These are phyloP conservation scores for Tipula helvola DNA, from an alignment of 2,888 invertebrate genomes.

Conservation along the genomic window DNA sequence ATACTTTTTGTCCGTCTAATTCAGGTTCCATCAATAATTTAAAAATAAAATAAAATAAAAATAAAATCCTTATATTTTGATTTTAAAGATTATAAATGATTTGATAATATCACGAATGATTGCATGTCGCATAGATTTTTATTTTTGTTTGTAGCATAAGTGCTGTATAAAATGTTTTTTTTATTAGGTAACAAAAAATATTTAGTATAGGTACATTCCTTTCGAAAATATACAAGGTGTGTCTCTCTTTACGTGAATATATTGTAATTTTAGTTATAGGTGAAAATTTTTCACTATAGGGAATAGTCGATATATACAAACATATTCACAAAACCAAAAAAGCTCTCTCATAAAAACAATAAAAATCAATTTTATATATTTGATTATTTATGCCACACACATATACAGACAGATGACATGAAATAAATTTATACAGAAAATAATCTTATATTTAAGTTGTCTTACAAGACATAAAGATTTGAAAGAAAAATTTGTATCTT, in stretches of 20 bases:
- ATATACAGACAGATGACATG: not conserved
- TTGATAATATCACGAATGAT: slow-evolving; percentile 14
- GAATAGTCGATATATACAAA: not conserved
- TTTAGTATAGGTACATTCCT: not conserved
- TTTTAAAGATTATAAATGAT: slow-evolving; percentile 10
- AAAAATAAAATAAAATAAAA: not conserved
- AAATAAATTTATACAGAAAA: not conserved
- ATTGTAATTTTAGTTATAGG: not conserved
- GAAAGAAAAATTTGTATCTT: not conserved
- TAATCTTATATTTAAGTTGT: not conserved
- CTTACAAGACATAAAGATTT: not conserved
- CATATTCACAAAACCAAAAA: not conserved
- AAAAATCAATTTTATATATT: not conserved
- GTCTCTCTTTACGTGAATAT: not conserved
- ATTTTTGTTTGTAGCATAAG: not conserved
- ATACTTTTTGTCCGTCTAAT: not conserved
- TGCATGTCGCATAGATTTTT: slow-evolving; percentile 12
- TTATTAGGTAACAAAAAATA: not conserved
- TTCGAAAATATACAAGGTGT: not conserved
- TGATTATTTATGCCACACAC: not conserved
- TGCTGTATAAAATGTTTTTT: not conserved
- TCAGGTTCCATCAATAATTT: not conserved
- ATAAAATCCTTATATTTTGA: not conserved
- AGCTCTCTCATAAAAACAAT: not conserved
- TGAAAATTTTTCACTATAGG: not conserved